Evolutionary conservation across 2,797 vertebrate species (phyloP).

Genomic region (Sebastolobus altivelis): DNA sequence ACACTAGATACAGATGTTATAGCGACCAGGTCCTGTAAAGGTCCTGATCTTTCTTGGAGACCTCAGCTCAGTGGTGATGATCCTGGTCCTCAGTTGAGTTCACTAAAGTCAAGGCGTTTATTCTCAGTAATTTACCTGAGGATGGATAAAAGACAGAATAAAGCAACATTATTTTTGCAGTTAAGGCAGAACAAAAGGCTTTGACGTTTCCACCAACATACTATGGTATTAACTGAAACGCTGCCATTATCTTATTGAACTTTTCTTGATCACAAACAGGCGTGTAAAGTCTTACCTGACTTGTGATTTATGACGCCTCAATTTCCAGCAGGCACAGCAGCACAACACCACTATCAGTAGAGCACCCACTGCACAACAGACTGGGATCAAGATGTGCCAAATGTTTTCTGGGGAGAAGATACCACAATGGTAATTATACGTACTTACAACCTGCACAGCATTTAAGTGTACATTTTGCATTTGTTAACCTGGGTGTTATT

Average conservation of each 20-base stretch:
- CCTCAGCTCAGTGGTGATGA: background rate
- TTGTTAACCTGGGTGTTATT: background rate
- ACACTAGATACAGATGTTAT: background rate
- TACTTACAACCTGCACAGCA: background rate
- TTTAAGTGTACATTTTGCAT: too few species aligned
- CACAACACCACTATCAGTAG: slow-evolving; percentile 22
- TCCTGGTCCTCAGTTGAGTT: background rate
- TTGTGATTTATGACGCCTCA: background rate
- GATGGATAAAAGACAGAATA: slow-evolving; percentile 7
- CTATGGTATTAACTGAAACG: background rate
- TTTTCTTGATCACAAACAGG: background rate
- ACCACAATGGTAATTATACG: background rate
- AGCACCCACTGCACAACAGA: background rate
- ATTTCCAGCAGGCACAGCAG: slow-evolving; percentile 29
- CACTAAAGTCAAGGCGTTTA: background rate
- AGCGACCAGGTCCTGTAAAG: background rate
- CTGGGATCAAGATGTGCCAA: background rate
- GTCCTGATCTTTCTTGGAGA: background rate
- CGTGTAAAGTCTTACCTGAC: slow-evolving; percentile 22
- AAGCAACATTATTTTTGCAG: background rate
- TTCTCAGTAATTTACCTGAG: background rate
- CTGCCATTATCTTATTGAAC: background rate
- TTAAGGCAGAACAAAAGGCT: background rate
- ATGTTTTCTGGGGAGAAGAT: slow-evolving; percentile 39
- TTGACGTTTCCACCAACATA: background rate